Base-by-base conservation (phyloP, 2,888 invertebrate genomes). In the Eupithecia centaureata region DNA sequence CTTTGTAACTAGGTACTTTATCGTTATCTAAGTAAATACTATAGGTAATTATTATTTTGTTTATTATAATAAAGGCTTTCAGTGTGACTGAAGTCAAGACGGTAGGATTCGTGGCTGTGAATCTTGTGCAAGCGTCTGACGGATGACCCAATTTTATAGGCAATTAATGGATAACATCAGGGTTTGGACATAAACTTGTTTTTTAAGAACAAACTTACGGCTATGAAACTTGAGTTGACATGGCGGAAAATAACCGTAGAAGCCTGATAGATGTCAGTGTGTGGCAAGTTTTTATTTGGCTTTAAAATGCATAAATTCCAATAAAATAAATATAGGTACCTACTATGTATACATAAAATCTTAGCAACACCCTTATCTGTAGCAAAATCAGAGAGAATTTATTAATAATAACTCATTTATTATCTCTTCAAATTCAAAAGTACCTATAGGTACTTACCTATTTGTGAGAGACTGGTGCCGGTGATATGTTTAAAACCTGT, bases 131-230 rank as follows among this genome's bases (percentile, higher is more conserved):
- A 61, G 51, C 67, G 25, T 35, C 61, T 71, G 70, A 68, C 68
- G 71, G 68, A 70, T 71, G 64, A 18, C 64, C 66, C 67, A 65
- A 56, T 68, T 75, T 72, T 72, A 75, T 70, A 67, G 71, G 65
- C 73, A 68, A 72, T 73, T 69, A 68, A 57, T 68, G 61, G 73
- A 75, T 73, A 75, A 71, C 67, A 75, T 75, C 75, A 69, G 67
- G 47, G 61, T 65, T 38, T 13, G 58, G 54, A 32, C 54, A 72
- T 73, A 70, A 72, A 73, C 54, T 71, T 70, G 71, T 68, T 71
- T 74, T 72, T 60, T 57, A 60, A 62, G 63, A 47, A 67, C 30
- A 47, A 25, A 28, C n/a, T 58, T 58, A 56, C 28, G 63, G 35
- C 63, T 56, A 42, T 56, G 18, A 47, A 47, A 47, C 18, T 47